A percentile compares a stretch with the other conserved stretches of the same genome.
Evolutionary conservation across 2,113 vertebrate genomes (phyloP).

Genomic region (Euleptes europaea): DNA sequence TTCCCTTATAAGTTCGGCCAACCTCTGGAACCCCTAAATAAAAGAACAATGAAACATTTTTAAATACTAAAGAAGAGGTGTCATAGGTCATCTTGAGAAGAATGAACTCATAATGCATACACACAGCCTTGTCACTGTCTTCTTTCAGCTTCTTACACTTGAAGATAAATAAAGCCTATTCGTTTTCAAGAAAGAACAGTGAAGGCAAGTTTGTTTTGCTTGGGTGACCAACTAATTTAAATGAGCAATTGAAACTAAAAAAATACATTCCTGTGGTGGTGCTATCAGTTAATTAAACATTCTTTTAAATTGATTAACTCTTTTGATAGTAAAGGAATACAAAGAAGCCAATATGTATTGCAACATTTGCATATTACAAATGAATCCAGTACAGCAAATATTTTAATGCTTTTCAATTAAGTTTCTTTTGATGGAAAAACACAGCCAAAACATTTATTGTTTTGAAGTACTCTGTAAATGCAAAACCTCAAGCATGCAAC

Average conservation of each 20-base stretch:
- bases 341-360: background rate
- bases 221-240: background rate
- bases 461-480: too few species aligned
- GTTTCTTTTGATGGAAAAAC: too few species aligned
- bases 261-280: background rate
- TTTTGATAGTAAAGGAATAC: background rate
- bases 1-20: conserved; percentile 2
- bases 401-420: background rate
- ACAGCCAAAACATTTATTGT: too few species aligned
- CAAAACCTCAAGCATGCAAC: too few species aligned
- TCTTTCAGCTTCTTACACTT: background rate
- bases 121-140: background rate
- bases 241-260: background rate
- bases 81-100: background rate
- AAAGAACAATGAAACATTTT: background rate
- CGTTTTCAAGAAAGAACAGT: background rate
- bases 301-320: background rate
- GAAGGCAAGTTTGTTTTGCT: background rate
- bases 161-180: conserved; percentile 1
- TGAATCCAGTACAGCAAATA: background rate
- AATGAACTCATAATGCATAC: background rate
- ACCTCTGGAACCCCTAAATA: conserved; percentile 2
- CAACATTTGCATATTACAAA: background rate
- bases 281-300: background rate
- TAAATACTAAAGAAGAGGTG: background rate